Conservation (phyloP, 1,140 invertebrate genomes). For the Drosophila suzukii region DNA sequence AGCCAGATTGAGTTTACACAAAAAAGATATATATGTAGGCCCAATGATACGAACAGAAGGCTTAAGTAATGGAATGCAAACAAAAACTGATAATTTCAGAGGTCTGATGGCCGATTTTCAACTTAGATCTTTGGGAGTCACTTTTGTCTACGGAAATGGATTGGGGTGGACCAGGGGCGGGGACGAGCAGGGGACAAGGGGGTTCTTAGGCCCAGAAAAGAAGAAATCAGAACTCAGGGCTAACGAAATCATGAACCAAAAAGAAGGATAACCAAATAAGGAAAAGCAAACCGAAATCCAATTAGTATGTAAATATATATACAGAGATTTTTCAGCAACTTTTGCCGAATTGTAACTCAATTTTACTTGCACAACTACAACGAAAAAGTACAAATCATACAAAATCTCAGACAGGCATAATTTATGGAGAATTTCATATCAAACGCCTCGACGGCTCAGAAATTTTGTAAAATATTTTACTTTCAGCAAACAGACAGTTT, state of each 20-base stretch:
- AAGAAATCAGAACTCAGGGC: conserved; percentile 1
- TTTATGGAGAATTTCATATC: conserved; percentile 39
- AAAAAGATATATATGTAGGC: not conserved
- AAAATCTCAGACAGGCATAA: conserved; percentile 46
- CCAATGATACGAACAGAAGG: conserved; percentile 20
- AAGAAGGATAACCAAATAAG: conserved; percentile 30
- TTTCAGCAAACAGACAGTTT: conserved; percentile 33
- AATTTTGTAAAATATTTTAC: conserved; percentile 31
- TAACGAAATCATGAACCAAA: conserved; percentile 25
- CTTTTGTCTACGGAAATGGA: conserved; percentile 20
- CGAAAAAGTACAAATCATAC: conserved; percentile 48
- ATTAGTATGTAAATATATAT: conserved; percentile 60
- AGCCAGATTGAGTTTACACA: conserved; percentile 23
- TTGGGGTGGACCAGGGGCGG: conserved; percentile 4
- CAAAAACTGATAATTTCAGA: conserved; percentile 23
- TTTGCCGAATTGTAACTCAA: conserved; percentile 51
- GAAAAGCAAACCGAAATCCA: conserved; percentile 45
- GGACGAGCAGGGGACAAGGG: not conserved
- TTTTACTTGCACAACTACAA: conserved; percentile 61
- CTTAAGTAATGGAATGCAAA: conserved; percentile 12
- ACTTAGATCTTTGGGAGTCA: conserved; percentile 17
- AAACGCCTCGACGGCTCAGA: conserved; percentile 14
- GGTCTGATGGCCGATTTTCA: conserved; percentile 30
- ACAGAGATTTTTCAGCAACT: conserved; percentile 46
- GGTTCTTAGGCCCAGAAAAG: not conserved